Evolutionary conservation across 64 coral and sea anemone species (phyloP), one percentile per base, ranked within the genome.

Genomic region (Montipora efflorescens): DNA sequence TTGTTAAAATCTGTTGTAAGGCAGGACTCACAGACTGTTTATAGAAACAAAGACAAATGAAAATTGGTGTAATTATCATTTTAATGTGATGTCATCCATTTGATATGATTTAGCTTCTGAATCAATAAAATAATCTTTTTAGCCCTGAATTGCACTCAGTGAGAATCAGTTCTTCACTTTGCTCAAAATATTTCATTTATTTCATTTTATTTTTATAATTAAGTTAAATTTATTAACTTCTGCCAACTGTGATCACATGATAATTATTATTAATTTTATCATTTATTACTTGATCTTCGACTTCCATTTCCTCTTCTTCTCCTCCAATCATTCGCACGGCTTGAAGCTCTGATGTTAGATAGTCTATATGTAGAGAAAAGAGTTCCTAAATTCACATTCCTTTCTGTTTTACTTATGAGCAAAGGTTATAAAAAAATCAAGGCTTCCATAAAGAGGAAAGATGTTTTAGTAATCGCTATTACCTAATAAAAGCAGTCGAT

Each of bases 261-360:
- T 36, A 36, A 36, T 36, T 36, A 36, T 36, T 2, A 36, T 36
- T 36, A 36, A 77, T 10, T 59, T 77, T 12, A 58, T 20, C 13
- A 36, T 36, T 36, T 36, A 36, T 50, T 87, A 98, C 98, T 90
- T 94, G 85, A 25, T 95, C 75, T 89, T 99, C 98, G 51, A 96
- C 93, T 76, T 99, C 95, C 92, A 96, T 99, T 9, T 87, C 82
- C 59, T 96, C 98, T 4, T 94, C 92, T 69, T 90, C 83, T 7
- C 93, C 96, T 25, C 95, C 98, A 21, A 96, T 86, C 23, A 99
- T 99, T 75, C 87, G 89, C 50, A 93, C 62, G 28, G 98, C 98
- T 83, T 99, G 95, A n/a, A 99, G 89, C 69, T 99, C 98, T 66
- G 98, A 99, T 43, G 98, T 96, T 79, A 99, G 70, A 75, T 94